phyloP scores from a whole-genome alignment of 35 echinoderm and acorn worm genomes.

The Holothuria glaberrima region DNA sequence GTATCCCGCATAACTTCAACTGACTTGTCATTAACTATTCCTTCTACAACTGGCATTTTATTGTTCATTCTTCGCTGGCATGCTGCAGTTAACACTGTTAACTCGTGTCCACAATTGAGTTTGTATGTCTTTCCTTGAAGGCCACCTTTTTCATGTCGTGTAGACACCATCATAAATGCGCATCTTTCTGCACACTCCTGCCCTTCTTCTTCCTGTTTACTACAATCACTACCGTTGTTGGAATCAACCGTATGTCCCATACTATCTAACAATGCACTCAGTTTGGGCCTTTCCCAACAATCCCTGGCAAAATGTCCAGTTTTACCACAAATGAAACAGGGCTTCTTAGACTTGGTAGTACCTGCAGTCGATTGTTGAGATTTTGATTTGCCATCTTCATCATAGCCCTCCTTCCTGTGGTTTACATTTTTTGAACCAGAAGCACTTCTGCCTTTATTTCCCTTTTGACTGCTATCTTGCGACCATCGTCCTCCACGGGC shows the following conservation, averaged over 20 bases:
- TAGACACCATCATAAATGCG: background rate
- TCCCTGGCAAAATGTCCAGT: conserved; percentile 32
- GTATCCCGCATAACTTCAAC: conserved; percentile 51
- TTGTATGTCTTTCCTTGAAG: too few relatives aligned
- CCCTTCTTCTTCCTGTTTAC: background rate
- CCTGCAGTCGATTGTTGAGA: too few relatives aligned
- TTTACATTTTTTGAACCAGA: too few relatives aligned
- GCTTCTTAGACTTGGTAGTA: background rate
- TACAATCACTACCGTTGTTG: too few relatives aligned
- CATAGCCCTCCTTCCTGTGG: too few relatives aligned
- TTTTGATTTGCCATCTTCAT: too few relatives aligned
- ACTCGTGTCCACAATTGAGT: too few relatives aligned
- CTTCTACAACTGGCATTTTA: conserved; percentile 50
- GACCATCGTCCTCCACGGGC: background rate
- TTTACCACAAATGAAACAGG: conserved; percentile 20
- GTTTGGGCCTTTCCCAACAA: background rate
- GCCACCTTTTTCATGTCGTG: conserved; percentile 15
- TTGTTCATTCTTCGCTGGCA: too few relatives aligned
- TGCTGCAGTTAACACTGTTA: too few relatives aligned
- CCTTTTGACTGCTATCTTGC: too few relatives aligned
- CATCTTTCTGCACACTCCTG: background rate
- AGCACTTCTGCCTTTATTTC: background rate
- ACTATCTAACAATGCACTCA: conserved; percentile 4
- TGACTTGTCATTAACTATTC: background rate
- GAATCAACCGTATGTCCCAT: too few relatives aligned